Evolutionary conservation across 2,888 invertebrate species (phyloP), one percentile per base, ranked within the genome.

Genomic region (Agonum fuliginosum): DNA sequence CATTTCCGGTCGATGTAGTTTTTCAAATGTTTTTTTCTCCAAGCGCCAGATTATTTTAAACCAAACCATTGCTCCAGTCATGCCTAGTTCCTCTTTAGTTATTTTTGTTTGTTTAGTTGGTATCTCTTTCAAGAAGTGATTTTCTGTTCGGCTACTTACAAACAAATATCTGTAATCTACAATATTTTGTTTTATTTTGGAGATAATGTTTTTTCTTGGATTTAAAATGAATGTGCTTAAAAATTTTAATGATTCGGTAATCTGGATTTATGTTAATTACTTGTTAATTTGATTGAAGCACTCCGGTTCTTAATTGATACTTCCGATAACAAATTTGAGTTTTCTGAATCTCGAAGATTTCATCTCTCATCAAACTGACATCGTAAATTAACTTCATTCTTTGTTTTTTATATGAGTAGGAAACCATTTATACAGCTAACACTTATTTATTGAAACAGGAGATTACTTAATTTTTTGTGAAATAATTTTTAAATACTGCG

Each of bases 1-100:
- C 75, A 75, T 67, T 51, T 75, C 75, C 75, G 75, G 67, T 34
- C 24, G 67, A 67, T 43, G 46, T 75, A 27, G 67, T 75, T 48
- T 65, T 19, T 67, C 41, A 41, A 67, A 37, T 37, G 20, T 65
- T 67, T 67, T 69, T 67, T 43, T 46, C 19, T 30, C n/a, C 10
- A 27, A 43, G 46, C 54, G 58, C 41, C 58, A 72, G 51, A 54
- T 72, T n/a, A 72, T 34, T 20, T 72, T 58, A 71, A 27, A 71
- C 30, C 37, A 5, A 67, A 41, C 43, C 41, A 37, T 65, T 69
- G 2, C 27, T 54, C 41, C 54, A 72, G 37, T 54, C 72, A 72
- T 51, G 72, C 72, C 19, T 17, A 72, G 37, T 54, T 72, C 72
- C 72, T 72, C 34, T 69, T 2, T 19, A 41, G 22, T 41, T 67